These are phyloP conservation scores for Adoxophyes honmai DNA, from an alignment of 1,140 invertebrate species.

Conservation along the genomic window DNA sequence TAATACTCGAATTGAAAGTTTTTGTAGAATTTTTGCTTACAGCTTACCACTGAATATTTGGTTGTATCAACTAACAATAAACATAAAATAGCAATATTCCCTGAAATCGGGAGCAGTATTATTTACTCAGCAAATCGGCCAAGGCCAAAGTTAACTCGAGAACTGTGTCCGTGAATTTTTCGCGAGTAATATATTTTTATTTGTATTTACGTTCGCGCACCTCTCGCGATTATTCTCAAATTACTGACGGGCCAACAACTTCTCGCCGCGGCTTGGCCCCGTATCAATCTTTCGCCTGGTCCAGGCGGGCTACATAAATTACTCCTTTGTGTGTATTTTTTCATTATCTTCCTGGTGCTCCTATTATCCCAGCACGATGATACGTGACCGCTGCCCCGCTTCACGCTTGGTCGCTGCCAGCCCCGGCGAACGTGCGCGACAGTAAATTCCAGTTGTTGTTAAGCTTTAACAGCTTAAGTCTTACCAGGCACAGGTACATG, in stretches of 20 bases:
- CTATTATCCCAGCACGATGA: constrained; percentile 13
- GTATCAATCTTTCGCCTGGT: background rate
- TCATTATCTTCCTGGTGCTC: background rate
- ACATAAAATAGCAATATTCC: too few relatives aligned
- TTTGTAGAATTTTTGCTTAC: too few relatives aligned
- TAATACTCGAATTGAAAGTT: too few relatives aligned
- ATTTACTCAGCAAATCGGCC: too few relatives aligned
- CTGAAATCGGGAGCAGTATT: too few relatives aligned
- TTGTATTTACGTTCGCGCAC: too few relatives aligned
- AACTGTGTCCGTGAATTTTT: too few relatives aligned
- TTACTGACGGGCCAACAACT: background rate
- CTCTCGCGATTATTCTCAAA: background rate
- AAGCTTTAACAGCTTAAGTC: constrained; percentile 6
- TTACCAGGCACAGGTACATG: background rate
- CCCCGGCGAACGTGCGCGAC: background rate
- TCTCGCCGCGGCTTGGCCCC: background rate
- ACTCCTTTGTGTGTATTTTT: constrained; percentile 14
- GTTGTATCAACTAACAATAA: too few relatives aligned
- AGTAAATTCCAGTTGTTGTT: constrained; percentile 6
- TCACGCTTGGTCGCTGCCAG: background rate
- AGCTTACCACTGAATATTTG: too few relatives aligned
- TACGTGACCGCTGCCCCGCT: constrained; percentile 1
- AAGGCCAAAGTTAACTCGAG: too few relatives aligned
- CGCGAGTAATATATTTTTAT: too few relatives aligned
- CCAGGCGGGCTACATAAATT: constrained; percentile 10